Percentiles rank a stretch among this genome's conserved stretches.
Conservation (phyloP, 1,140 invertebrate genomes). For the Pomacea maculata region DNA sequence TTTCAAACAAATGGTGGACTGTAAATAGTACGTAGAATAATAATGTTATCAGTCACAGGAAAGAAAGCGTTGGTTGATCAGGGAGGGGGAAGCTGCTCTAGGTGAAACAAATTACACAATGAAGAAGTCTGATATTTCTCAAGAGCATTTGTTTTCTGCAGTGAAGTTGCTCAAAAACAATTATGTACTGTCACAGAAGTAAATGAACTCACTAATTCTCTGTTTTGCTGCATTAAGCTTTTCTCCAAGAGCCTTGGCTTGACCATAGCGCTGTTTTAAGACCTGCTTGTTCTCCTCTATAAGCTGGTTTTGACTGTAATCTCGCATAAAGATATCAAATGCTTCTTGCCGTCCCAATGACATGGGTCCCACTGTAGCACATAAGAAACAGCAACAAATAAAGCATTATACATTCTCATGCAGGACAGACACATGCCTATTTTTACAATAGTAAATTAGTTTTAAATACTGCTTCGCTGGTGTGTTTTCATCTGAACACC, state of each 20-base stretch:
- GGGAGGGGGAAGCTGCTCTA: no score
- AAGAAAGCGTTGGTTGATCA: no score
- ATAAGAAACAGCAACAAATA: slow-evolving; percentile 1
- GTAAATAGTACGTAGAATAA: no score
- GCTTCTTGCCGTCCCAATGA: slow-evolving; percentile 65
- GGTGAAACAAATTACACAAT: no score
- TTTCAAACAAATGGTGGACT: no score
- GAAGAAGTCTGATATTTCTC: no score
- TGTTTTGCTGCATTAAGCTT: slow-evolving; percentile 57
- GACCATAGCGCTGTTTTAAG: slow-evolving; percentile 59
- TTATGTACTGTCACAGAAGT: background rate
- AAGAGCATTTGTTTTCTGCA: no score
- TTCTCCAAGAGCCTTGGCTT: slow-evolving; percentile 63
- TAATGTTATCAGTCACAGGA: no score
- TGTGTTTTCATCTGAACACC: no score
- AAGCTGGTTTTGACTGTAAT: slow-evolving; percentile 56
- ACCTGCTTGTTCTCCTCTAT: slow-evolving; percentile 61
- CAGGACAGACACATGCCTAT: background rate
- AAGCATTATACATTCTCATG: no score
- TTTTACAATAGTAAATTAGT: background rate
- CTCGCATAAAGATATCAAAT: slow-evolving; percentile 63
- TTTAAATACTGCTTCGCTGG: background rate
- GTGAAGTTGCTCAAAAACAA: background rate
- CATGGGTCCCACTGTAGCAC: slow-evolving; percentile 62
- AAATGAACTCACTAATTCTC: slow-evolving; percentile 58